Base-by-base conservation (phyloP, 64 coral and sea anemone species). In the Acropora yongei region DNA sequence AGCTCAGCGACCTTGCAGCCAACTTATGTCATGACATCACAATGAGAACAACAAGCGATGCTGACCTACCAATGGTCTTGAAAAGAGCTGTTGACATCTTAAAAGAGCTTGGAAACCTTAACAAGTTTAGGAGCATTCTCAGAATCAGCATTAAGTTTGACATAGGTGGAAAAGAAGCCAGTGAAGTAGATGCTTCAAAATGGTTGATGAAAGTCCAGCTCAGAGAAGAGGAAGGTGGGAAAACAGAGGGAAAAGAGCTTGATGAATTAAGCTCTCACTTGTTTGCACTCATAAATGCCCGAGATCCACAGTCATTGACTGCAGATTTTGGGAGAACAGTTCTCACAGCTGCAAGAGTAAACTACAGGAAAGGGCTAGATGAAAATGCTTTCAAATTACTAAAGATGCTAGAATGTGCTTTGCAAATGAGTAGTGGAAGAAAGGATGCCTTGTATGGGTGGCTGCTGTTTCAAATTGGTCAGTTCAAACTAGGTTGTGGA, bases 381-480 rank as follows among this genome's bases (percentile, higher is more conserved):
- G 9, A 85, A 11, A 65, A 72, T 49, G 82, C 82, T 11, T 12
- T 16, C 1, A n/a, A 71, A 9, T 71, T 85, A 20, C 3, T 85
- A 3, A 42, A 72, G 0, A 71, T 71, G 63, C 19, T 85, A 7
- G 8, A 85, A 49, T 2, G 13, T 1, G 65, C 17, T 8, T 85
- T 71, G 13, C 6, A 30, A 0, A 1, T 4, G 6, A 43, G 12
- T 3, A 2, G 14, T 72, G 65, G 82, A 14, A 45, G 65, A 48
- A 85, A 19, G 1, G 1, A 8, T 49, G 18, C 18, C 18, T 44
- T 85, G 16, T 85, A 49, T 71, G 82, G 63, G 0, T 85, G 7
- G 44, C 18, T 85, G n/a, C 82, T 71, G 18, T 85, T 69, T 43
- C 82, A 85, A 20, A 17, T 85, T 47, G 82, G 82, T 48, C 0